Percentiles rank a stretch among this genome's conserved stretches.
phyloP scores from a whole-genome alignment of 23 tunicate genomes.

The Clavelina lepadiformis region DNA sequence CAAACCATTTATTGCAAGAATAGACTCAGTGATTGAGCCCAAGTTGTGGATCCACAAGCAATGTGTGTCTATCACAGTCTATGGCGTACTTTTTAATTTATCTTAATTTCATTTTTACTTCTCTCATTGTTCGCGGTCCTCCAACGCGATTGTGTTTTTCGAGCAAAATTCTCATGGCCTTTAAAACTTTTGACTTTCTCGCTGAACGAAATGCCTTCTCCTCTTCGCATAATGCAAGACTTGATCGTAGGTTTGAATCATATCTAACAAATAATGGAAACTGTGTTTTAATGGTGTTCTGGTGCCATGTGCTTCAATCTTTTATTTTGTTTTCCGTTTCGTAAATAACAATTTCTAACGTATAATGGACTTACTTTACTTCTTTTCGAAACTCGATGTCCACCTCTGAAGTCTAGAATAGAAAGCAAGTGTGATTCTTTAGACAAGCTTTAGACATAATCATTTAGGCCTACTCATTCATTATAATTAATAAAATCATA shows the following conservation, averaged over 20 bases:
- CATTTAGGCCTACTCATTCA: too few relatives aligned
- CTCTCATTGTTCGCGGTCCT: conserved; percentile 67
- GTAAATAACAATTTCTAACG: not conserved
- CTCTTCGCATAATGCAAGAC: conserved; percentile 79
- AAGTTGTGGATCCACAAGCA: not conserved
- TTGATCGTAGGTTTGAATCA: conserved; percentile 60
- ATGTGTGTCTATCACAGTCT: not conserved
- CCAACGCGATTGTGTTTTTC: conserved; percentile 3
- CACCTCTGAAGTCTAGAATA: conserved; percentile 84
- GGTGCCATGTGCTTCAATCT: too few relatives aligned
- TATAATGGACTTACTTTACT: conserved; percentile 32
- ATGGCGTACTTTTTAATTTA: not conserved
- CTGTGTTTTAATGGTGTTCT: not conserved
- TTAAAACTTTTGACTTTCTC: conserved; percentile 44
- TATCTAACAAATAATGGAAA: conserved; percentile 10
- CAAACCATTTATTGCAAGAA: not conserved
- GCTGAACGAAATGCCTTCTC: conserved; percentile 74
- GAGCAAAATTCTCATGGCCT: conserved; percentile 37
- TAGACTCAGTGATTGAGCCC: not conserved
- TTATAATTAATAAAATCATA: not conserved
- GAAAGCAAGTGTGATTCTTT: not conserved
- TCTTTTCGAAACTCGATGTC: conserved; percentile 61
- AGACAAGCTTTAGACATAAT: too few relatives aligned
- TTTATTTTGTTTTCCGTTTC: too few relatives aligned
- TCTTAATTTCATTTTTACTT: conserved; percentile 26